A percentile compares a stretch with the other conserved stretches of the same genome.
Evolutionary conservation across 2,888 invertebrate species (phyloP).

Genomic region (Megamerina dolium): DNA sequence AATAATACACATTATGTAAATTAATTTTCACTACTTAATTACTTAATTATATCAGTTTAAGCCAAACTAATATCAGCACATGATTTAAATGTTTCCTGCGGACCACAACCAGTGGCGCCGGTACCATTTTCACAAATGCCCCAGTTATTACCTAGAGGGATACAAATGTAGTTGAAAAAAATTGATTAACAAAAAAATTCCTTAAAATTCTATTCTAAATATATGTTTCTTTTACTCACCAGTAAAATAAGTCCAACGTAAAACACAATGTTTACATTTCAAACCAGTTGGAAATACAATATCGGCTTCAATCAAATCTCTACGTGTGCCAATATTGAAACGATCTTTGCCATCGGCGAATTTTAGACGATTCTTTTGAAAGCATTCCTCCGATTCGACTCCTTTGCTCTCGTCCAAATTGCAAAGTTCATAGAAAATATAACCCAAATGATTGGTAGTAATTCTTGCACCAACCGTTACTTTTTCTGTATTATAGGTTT

Average conservation of each 20-base stretch:
- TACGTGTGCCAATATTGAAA: slow-evolving; percentile 23
- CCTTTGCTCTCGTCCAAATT: slow-evolving; percentile 44
- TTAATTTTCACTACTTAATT: background rate
- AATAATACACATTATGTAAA: too few relatives aligned
- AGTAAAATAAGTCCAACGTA: slow-evolving; percentile 54
- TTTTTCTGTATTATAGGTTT: slow-evolving; percentile 39
- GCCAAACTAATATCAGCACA: slow-evolving; percentile 51
- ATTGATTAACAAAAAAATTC: background rate
- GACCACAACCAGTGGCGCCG: slow-evolving; percentile 50
- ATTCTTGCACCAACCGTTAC: slow-evolving; percentile 40
- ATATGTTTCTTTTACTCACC: too few relatives aligned
- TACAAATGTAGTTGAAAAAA: background rate
- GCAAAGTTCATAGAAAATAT: slow-evolving; percentile 52
- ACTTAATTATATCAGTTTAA: too few relatives aligned
- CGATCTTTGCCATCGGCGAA: slow-evolving; percentile 35
- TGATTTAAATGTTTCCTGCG: slow-evolving; percentile 52
- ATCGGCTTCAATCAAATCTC: slow-evolving; percentile 31
- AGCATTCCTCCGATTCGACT: slow-evolving; percentile 53
- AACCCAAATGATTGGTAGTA: slow-evolving; percentile 52
- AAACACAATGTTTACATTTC: slow-evolving; percentile 53
- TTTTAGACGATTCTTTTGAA: slow-evolving; percentile 44
- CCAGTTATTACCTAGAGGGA: slow-evolving; percentile 50
- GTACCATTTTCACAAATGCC: slow-evolving; percentile 48
- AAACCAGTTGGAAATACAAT: slow-evolving; percentile 48
- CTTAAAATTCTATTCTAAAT: too few relatives aligned